phyloP scores from a whole-genome alignment of 2,113 vertebrate species.

The Felis chaus region DNA sequence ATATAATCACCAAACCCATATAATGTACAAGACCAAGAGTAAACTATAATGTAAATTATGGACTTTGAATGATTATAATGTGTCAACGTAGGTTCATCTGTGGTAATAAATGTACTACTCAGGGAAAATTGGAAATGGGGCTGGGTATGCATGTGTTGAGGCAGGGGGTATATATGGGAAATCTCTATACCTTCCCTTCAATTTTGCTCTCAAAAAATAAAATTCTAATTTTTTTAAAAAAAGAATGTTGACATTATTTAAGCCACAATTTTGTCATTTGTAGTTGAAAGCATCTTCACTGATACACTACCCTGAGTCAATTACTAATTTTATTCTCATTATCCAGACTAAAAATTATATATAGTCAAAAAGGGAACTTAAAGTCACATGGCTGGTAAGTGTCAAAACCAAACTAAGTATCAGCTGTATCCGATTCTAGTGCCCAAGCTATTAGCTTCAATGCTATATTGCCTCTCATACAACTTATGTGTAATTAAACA shows the following conservation, averaged over 20 bases:
- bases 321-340: neutral
- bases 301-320: neutral
- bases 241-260: neutral
- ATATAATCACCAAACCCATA: neutral
- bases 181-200: neutral
- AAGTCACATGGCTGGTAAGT: neutral
- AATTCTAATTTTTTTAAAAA: neutral
- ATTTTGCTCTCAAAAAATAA: neutral
- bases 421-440: neutral
- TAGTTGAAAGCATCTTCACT: neutral
- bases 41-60: neutral
- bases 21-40: neutral
- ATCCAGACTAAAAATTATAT: neutral
- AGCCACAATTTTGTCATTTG: neutral
- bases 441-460: neutral
- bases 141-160: too few relatives aligned
- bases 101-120: neutral
- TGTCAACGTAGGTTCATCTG: neutral
- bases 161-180: neutral
- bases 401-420: neutral
- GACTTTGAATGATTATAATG: neutral
- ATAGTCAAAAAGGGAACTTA: neutral
- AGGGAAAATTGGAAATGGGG: neutral
- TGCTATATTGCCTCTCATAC: neutral
- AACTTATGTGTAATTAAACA: neutral